A percentile compares a stretch with the other conserved stretches of the same genome.
These are phyloP conservation scores for Protonibea diacanthus DNA, from an alignment of 2,797 vertebrate species.

Conservation along the genomic window DNA sequence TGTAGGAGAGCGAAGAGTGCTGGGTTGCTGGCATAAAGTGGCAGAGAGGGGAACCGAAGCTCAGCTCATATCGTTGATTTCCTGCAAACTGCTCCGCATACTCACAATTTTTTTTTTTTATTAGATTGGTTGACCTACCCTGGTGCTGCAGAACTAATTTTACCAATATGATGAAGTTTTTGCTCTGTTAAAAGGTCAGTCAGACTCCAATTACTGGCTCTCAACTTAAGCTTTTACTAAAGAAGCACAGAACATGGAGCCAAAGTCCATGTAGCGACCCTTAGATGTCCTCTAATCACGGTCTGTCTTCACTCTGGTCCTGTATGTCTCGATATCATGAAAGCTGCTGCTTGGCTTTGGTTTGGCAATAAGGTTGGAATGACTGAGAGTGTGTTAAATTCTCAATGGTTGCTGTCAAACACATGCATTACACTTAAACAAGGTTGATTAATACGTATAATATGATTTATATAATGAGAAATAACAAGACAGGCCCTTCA, in stretches of 20 bases:
- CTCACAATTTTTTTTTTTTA: slow-evolving; percentile 20
- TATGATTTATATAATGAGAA: too few relatives aligned
- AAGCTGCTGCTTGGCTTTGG: background rate
- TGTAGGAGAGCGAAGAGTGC: background rate
- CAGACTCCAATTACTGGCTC: slow-evolving; percentile 49
- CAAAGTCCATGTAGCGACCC: slow-evolving; percentile 25
- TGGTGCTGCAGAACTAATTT: slow-evolving; percentile 59
- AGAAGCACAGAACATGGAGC: slow-evolving; percentile 25
- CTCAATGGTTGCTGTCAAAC: background rate
- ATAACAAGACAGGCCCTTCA: background rate
- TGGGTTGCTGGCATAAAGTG: background rate
- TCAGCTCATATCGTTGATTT: slow-evolving; percentile 37
- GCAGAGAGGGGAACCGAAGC: slow-evolving; percentile 26
- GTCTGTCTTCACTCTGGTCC: background rate
- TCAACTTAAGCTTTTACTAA: slow-evolving; percentile 32
- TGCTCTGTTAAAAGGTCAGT: slow-evolving; percentile 52
- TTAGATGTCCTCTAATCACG: slow-evolving; percentile 33
- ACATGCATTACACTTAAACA: background rate
- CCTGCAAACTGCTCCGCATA: slow-evolving; percentile 32
- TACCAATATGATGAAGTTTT: slow-evolving; percentile 48
- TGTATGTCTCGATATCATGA: background rate
- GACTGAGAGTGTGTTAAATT: background rate
- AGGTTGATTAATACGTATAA: background rate
- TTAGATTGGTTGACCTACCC: slow-evolving; percentile 46
- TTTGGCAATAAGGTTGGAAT: background rate